Evolutionary conservation across 2,888 invertebrate species (phyloP), one percentile per base, ranked within the genome.

Genomic region (Unio pictorum): DNA sequence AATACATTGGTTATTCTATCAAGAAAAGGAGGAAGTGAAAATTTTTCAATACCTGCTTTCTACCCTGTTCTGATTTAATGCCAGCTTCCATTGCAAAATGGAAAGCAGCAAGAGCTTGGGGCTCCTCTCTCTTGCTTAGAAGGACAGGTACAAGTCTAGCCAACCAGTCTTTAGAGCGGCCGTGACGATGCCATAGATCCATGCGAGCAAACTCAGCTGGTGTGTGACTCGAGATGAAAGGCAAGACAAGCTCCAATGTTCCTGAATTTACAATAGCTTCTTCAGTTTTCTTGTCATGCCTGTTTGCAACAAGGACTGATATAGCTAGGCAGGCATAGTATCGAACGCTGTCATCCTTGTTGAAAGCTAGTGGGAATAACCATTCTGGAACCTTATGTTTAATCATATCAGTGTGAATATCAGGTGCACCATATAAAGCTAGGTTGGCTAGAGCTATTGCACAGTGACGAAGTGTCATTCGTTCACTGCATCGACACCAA

Each of bases 81-180:
- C 96, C 96, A 18, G 99, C 98, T 91, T 99, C 99, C 97, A 99
- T 98, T 88, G 98, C 98, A 90, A 98, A 92, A 89, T 99, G 99
- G 90, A 99, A 99, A 56, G 99, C 98, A 5, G 98, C 99, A 83
- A 99, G 91, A 89, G 97, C 97, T 85, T 97, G 93, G 0, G 99
- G 98, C 91, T 99, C 99, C 88, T 98, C 96, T 74, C 98, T 92
- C 88, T 97, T 96, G 59, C 98, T 98, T 88, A 95, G 95, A 68
- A 99, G 91, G 18, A 99, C 96, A 1, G 98, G 98, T 6, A 99
- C 96, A 78, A 99, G 92, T 83, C 96, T 93, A 90, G 95, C 93
- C 68, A 99, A 91, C 98, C 98, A 98, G 84, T 95, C 95, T 88
- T 95, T 95, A 87, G 97, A 97, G 90, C 98, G 97, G 0, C 98